Conservation (phyloP, 2,797 vertebrate species). For the Miichthys miiuy region DNA sequence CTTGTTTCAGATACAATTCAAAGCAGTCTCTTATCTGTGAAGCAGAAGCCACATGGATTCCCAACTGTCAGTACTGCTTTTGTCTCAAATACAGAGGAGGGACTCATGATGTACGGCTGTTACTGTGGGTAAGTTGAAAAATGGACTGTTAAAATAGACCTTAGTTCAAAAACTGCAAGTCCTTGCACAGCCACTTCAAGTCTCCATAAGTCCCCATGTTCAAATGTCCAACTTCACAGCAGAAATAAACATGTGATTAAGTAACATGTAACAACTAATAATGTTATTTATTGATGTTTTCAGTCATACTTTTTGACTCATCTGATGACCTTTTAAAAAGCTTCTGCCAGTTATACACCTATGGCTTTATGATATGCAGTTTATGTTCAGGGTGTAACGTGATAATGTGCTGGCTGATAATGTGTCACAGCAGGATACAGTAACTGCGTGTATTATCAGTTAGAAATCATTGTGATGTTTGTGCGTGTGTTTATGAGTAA, state of each 20-base stretch:
- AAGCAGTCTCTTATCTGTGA: slow-evolving; percentile 21
- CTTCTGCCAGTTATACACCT: too few species aligned
- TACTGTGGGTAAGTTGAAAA: background rate
- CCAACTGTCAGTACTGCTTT: background rate
- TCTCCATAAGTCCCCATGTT: too few species aligned
- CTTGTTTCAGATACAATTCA: slow-evolving; percentile 12
- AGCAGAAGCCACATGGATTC: slow-evolving; percentile 13
- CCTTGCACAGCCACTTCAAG: too few species aligned
- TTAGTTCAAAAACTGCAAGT: too few species aligned
- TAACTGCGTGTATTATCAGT: background rate
- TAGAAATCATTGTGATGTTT: background rate
- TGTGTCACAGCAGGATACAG: background rate
- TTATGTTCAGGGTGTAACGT: background rate
- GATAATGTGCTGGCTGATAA: background rate
- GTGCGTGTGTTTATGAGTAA: background rate
- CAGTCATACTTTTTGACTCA: too few species aligned
- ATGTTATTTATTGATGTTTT: too few species aligned
- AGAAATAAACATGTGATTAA: too few species aligned
- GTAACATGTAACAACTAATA: too few species aligned
- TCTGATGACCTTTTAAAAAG: background rate
- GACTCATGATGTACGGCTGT: background rate
- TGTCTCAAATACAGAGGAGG: background rate
- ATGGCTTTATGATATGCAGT: background rate
- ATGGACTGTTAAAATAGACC: background rate
- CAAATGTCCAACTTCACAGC: too few species aligned